Base-by-base conservation (phyloP, 2,113 vertebrate genomes). In the Neolamprologus falcicula region DNA sequence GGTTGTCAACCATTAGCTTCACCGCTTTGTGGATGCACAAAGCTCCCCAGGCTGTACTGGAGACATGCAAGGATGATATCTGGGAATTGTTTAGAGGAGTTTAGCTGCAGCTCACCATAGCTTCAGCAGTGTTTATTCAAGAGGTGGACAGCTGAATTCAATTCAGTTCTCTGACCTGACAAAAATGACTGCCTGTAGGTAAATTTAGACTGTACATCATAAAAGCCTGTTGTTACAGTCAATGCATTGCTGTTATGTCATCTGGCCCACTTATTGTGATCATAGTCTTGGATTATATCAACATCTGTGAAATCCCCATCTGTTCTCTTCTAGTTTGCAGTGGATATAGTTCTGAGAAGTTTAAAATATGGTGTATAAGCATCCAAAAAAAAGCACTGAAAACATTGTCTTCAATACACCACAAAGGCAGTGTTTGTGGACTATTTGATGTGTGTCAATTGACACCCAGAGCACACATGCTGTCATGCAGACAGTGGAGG, bases 1-100 rank as follows among this genome's bases (percentile, higher is more conserved):
- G 88, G 71, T 61, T 87, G 86, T 57, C 17, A 24, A 80, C 85
- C 90, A 91, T 92, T 93, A 93, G 87, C 61, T 85, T 40, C 86
- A 81, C 81, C 45, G 71, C 52, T 88, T 83, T 87, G 11, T 63
- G 83, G 57, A 86, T 26, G 73, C 17, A 81, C 35, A 28, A 21
- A 59, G 40, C 57, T 84, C 82, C 57, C n/a, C 10, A 17, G 76
- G 86, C 57, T 66, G 17, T 50, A 81, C 87, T 83, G 35, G 17
- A 83, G 42, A 82, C 55, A 82, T 53, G 24, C 31, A 54, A 45
- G 42, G 19, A 85, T 68, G 71, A 76, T 71, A 21, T 78, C 24
- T 57, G 82, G 73, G 21, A 85, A 89, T n/a, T 59, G 73, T 57
- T 78, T 86, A n/a, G 55, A 89, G 13, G 55, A 82, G 84, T 21